Base-by-base conservation (phyloP, 2,113 vertebrate species). In the Oncorhynchus masou region DNA sequence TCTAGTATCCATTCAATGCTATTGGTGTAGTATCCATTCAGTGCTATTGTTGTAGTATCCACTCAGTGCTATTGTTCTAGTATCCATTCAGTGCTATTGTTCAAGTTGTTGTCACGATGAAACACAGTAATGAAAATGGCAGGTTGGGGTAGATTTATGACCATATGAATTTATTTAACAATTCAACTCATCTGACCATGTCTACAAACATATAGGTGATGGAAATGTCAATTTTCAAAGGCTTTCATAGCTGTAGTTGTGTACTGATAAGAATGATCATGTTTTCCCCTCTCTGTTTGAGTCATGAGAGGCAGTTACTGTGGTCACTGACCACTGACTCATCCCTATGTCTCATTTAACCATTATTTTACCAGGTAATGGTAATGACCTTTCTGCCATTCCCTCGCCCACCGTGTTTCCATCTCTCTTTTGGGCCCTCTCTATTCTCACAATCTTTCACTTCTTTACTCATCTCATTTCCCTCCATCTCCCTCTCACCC, bases 381-480 rank as follows among this genome's bases (percentile, higher is more conserved):
- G 22, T 62, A 27, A 25, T 66, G 24, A 27, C 25, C 24, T 34
- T 31, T 31, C 27, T 34, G 22, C 4, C 27, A 68, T 13, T 24
- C 70, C 5, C n/a, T 51, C n/a, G 24, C 7, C 59, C 49, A 29
- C 12, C 20, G 24, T 16, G 22, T 73, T 48, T 60, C 71, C 11
- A 29, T 13, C 25, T 57, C 72, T 48, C 72, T 65, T 31, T 11
- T 27, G 22, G 25, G 20, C 51, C n/a, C n/a, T 74, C 60, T 65
- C 27, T 62, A 16, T 39, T 49, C 22, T 48, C 34, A 22, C 39
- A 3, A 5, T 60, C 60, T 16, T 73, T 29, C 31, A 19, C 20
- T 31, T 24, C 70, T 27, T 57, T 29, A 1, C 74, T 75, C 74
- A 75, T 67, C 71, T 70, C 22, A 34, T 70, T 9, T 68, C 34